Conservation (phyloP, 2,888 invertebrate genomes). For the Encarsia formosa region DNA sequence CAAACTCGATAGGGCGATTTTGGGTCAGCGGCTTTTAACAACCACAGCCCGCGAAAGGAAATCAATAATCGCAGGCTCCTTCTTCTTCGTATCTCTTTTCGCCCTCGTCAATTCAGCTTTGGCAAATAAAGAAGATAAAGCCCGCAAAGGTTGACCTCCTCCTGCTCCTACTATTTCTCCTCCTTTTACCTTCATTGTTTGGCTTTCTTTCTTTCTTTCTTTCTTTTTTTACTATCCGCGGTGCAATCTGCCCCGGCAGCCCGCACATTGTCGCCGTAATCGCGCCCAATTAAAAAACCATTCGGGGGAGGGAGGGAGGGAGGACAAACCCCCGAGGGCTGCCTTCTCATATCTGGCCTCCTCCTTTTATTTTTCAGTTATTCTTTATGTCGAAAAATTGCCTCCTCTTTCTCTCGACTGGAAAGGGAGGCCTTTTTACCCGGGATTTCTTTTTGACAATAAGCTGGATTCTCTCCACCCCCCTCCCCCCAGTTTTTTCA, state of each 20-base stretch:
- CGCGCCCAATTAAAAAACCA: constrained; percentile 41
- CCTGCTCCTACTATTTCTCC: too few relatives aligned
- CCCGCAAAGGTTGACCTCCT: constrained; percentile 7
- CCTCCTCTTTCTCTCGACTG: too few relatives aligned
- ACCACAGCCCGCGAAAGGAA: constrained; percentile 3
- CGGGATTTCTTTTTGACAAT: too few relatives aligned
- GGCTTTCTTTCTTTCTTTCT: not conserved
- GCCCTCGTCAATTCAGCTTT: too few relatives aligned
- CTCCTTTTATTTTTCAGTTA: constrained; percentile 4
- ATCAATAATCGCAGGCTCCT: not conserved
- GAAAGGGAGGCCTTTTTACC: too few relatives aligned
- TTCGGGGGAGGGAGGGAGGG: too few relatives aligned
- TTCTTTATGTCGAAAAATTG: constrained; percentile 11
- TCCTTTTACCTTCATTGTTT: too few relatives aligned
- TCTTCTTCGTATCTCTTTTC: not conserved
- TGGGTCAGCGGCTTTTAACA: not conserved
- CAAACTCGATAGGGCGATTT: not conserved
- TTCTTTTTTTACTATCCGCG: not conserved
- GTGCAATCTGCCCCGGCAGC: not conserved
- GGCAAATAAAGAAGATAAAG: not conserved
- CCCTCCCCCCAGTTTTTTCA: not conserved
- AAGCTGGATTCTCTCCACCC: not conserved
- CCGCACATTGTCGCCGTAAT: constrained; percentile 36
- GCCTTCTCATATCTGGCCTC: not conserved
- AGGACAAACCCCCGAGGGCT: not conserved